Conservation (phyloP, 2,113 vertebrate genomes). For the Passer montanus region DNA sequence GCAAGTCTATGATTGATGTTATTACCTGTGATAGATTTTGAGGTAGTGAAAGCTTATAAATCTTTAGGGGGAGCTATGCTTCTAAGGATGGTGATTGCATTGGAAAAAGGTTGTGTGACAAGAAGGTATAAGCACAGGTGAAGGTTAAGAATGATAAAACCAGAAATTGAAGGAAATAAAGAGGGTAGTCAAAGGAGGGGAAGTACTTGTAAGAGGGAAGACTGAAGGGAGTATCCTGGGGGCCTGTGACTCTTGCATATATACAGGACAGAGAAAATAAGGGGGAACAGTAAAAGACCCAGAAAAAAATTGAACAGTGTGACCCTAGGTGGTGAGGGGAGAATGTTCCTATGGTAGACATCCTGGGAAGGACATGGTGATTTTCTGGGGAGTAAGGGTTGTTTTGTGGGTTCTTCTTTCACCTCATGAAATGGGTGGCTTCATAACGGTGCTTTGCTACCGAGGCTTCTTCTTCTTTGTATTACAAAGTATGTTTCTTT, state of each 20-base stretch:
- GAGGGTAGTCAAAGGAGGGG: background rate
- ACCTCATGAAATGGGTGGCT: background rate
- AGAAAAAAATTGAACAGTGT: background rate
- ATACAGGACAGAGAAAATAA: background rate
- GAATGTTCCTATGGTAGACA: background rate
- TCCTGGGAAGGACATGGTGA: background rate
- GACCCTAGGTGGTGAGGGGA: background rate
- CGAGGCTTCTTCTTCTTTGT: background rate
- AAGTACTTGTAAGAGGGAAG: background rate
- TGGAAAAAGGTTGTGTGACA: background rate
- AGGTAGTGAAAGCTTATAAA: background rate
- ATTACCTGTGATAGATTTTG: background rate
- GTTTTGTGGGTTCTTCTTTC: background rate
- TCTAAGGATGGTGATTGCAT: background rate
- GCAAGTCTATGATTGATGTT: background rate
- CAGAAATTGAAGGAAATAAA: background rate
- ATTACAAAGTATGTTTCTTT: background rate
- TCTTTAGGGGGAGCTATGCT: background rate
- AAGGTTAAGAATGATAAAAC: background rate
- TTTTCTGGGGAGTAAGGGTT: background rate
- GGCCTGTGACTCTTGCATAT: background rate
- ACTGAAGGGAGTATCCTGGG: background rate
- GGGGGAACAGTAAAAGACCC: accelerated
- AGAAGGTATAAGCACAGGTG: background rate
- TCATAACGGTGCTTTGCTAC: background rate